Evolutionary conservation across 2,797 vertebrate genomes (phyloP).

Genomic region (Enteromius mattozi): DNA sequence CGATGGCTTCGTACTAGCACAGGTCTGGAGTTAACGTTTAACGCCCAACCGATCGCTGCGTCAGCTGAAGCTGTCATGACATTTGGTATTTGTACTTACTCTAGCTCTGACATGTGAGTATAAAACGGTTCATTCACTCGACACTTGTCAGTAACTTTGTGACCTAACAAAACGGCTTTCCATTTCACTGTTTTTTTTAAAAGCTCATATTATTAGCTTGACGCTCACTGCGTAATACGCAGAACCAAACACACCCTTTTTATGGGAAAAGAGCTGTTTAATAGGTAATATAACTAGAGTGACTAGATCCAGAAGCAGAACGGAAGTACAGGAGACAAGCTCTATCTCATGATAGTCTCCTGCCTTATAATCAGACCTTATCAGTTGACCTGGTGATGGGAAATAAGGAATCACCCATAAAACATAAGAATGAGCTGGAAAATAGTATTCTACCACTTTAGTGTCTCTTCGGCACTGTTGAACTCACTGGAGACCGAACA

Average conservation of each 20-base stretch:
- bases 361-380: slow-evolving; percentile 16
- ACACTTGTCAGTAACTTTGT: not conserved
- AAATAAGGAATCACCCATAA: slow-evolving; percentile 13
- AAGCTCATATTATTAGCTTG: not conserved
- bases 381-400: not conserved
- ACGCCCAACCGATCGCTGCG: slow-evolving; percentile 21
- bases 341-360: slow-evolving; percentile 14
- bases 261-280: not conserved
- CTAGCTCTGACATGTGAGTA: not conserved
- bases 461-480: not conserved
- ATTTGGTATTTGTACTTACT: not conserved
- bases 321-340: not conserved
- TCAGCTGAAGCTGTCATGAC: slow-evolving; percentile 39
- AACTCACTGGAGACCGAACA: not conserved
- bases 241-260: not conserved
- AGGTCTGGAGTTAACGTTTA: slow-evolving; percentile 47
- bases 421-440: not conserved
- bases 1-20: slow-evolving; percentile 33
- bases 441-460: not conserved
- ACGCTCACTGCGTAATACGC: not conserved
- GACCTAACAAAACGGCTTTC: not conserved
- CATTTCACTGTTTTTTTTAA: not conserved
- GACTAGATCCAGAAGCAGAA: not conserved
- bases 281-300: not conserved
- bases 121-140: not conserved